Evolutionary conservation across 2,888 invertebrate genomes (phyloP).

Genomic region (Lamellibrachia columna): DNA sequence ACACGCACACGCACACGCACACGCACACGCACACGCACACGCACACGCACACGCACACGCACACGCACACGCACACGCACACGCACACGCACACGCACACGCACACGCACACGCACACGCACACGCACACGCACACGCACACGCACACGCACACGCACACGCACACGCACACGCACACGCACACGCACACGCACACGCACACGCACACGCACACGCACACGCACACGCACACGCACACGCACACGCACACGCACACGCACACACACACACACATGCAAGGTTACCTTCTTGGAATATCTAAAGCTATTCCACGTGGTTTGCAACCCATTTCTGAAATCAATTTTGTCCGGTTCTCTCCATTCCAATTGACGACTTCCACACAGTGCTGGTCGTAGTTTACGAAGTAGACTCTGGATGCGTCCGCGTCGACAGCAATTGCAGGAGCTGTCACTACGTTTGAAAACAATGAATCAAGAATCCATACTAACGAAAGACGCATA

Average conservation of each 20-base stretch:
- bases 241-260: not conserved
- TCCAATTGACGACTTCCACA: not conserved
- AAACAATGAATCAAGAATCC: not conserved
- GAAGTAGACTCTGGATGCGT: not conserved
- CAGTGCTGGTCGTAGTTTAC: not conserved
- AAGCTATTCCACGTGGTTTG: not conserved
- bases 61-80: too few species aligned
- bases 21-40: too few species aligned
- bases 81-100: too few species aligned
- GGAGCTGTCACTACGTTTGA: not conserved
- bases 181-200: too few species aligned
- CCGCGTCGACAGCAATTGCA: not conserved
- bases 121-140: too few species aligned
- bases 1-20: too few species aligned
- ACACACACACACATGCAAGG: not conserved
- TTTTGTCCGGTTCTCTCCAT: not conserved
- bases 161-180: not conserved
- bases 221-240: not conserved
- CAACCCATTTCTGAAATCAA: not conserved
- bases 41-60: too few species aligned
- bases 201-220: too few species aligned
- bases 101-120: too few species aligned
- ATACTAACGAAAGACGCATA: not conserved
- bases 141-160: not conserved
- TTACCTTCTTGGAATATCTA: not conserved